Base-by-base conservation (phyloP, 1,140 invertebrate species). In the Drosophila aff. region DNA sequence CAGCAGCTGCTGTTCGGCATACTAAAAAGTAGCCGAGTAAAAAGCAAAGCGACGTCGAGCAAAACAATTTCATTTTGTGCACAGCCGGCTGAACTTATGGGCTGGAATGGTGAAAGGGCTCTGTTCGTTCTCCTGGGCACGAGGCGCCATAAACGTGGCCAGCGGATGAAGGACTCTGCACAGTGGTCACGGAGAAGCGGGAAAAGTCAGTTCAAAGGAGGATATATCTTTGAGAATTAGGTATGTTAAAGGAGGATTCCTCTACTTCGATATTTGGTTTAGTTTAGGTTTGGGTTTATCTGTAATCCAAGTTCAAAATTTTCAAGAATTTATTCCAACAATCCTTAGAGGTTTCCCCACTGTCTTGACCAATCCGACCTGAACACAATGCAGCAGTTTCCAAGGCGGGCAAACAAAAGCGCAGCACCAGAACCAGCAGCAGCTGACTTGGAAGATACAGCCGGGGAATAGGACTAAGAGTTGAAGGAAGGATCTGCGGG, bases 61-160 rank as follows among this genome's bases (percentile, higher is more conserved):
- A 78, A 89, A 87, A 87, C 84, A 87, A 87, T 87, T 87, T 87
- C 84, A 84, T 89, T 89, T 87, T 87, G 84, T 83, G 75, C 80
- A 63, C 78, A 65, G 61, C 63, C 78, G 65, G 63, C 63, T 82
- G 60, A 76, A 81, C 59, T 71, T 71, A 76, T 82, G 60, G 43
- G 28, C 58, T 33, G 47, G 53, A 26, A 65, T 41, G 40, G 41
- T 23, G 21, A 44, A 58, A 58, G 64, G 40, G 31, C 53, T 57
- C 4, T 57, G 36, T 40, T 57, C 53, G 33, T 16, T 46, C 26
- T 31, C 18, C 11, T 62, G 40, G 58, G 67, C 36, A 62, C 46
- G 49, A 46, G 38, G 53, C 55, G 67, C 59, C 64, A 76, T 71
- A 80, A 67, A 80, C 76, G 62, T 71, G 68, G 64, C 47, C 58